phyloP scores from a whole-genome alignment of 2,113 vertebrate species.

The Smithornis capensis region DNA sequence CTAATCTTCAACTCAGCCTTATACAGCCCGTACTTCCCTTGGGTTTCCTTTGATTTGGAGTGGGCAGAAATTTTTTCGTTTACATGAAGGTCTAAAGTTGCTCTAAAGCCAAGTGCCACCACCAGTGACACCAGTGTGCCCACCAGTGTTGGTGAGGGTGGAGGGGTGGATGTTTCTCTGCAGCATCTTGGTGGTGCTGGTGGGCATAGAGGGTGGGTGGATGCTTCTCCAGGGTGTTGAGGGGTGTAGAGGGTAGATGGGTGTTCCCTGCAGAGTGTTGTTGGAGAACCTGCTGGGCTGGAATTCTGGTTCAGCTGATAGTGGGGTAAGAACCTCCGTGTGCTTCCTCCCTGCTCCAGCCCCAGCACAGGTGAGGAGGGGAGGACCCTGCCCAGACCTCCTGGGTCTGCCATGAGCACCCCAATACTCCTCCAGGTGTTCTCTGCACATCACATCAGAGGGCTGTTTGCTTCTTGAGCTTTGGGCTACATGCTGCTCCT shows the following conservation, averaged over 20 bases:
- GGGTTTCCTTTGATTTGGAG: background rate
- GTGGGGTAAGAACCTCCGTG: background rate
- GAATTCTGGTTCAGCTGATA: background rate
- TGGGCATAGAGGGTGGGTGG: background rate
- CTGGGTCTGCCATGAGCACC: background rate
- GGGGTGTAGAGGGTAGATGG: background rate
- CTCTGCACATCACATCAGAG: accelerated
- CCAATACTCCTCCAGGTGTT: background rate
- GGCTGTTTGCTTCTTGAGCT: background rate
- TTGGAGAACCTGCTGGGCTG: background rate
- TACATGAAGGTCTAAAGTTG: background rate
- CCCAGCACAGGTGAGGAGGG: background rate
- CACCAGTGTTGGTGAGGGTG: background rate
- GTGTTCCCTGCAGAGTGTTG: background rate
- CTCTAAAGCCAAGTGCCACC: background rate
- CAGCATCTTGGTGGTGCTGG: no score
- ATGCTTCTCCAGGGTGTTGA: background rate
- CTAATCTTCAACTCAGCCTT: background rate
- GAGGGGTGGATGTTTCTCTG: background rate
- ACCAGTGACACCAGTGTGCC: no score
- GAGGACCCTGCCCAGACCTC: background rate
- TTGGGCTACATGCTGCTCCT: background rate
- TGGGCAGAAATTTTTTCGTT: background rate
- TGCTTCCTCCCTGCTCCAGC: background rate
- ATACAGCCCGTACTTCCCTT: accelerated